Evolutionary conservation across 2,888 invertebrate genomes (phyloP).

Genomic region (Epistrophella euchroma): DNA sequence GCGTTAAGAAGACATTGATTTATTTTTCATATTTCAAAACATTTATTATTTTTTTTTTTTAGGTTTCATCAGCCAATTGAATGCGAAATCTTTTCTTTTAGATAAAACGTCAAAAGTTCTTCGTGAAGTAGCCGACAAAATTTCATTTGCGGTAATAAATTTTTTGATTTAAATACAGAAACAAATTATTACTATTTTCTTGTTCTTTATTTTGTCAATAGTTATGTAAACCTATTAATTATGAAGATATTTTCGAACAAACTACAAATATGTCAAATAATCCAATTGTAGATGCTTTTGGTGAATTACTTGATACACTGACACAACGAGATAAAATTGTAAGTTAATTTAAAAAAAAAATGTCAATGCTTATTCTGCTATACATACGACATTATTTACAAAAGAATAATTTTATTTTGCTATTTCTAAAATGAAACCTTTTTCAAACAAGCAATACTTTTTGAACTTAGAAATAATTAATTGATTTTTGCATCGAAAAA

Average conservation of each 20-base stretch:
- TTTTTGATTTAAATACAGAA: background rate
- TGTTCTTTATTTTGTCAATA: background rate
- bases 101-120: slow-evolving; percentile 52
- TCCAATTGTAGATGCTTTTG: slow-evolving; percentile 62
- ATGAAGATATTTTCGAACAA: slow-evolving; percentile 47
- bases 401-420: no score
- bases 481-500: no score
- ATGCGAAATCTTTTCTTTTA: slow-evolving; percentile 49
- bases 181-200: background rate
- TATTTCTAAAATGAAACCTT: no score
- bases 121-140: slow-evolving; percentile 49
- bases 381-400: no score
- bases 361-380: no score
- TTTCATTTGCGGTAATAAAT: slow-evolving; percentile 42
- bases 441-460: no score
- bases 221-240: slow-evolving; percentile 56
- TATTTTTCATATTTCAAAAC: background rate
- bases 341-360: background rate
- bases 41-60: background rate
- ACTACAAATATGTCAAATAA: slow-evolving; percentile 21
- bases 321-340: slow-evolving; percentile 38
- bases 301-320: slow-evolving; percentile 24
- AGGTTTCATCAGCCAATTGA: slow-evolving; percentile 33
- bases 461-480: no score
- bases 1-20: background rate